Evolutionary conservation across 1,140 invertebrate genomes (phyloP).

Genomic region (Chymomyza costata): DNA sequence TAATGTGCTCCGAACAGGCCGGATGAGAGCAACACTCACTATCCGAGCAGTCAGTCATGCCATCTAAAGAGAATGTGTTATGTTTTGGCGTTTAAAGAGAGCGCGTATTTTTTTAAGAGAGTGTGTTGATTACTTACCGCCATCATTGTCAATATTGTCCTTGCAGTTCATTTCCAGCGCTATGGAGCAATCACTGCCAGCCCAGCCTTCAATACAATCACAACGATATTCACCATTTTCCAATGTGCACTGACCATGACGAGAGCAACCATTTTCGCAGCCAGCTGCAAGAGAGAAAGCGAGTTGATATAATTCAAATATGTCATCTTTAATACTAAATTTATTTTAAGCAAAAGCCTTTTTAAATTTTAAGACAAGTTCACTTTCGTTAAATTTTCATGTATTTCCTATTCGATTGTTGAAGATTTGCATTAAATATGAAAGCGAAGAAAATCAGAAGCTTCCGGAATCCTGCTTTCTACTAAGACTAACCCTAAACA

Average conservation of each 20-base stretch:
- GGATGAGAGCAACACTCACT: conserved; percentile 93
- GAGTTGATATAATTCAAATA: conserved; percentile 18
- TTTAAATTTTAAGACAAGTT: too few species aligned
- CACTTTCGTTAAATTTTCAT: too few species aligned
- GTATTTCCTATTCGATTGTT: too few species aligned
- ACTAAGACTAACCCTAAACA: too few species aligned
- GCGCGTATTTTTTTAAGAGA: not conserved
- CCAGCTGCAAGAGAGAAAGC: conserved; percentile 82
- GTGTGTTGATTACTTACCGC: conserved; percentile 81
- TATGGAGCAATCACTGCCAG: conserved; percentile 92
- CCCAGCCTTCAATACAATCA: conserved; percentile 93
- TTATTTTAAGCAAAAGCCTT: too few species aligned
- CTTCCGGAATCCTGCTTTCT: too few species aligned
- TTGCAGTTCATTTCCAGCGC: conserved; percentile 93
- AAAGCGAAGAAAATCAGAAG: too few species aligned
- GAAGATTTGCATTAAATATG: too few species aligned
- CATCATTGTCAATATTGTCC: conserved; percentile 96
- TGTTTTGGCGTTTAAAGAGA: too few species aligned
- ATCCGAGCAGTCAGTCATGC: conserved; percentile 97
- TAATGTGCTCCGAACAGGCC: conserved; percentile 90
- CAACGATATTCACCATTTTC: conserved; percentile 93
- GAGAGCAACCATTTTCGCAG: conserved; percentile 94
- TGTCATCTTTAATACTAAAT: too few species aligned
- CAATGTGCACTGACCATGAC: conserved; percentile 91
- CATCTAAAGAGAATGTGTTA: conserved; percentile 81